These are phyloP conservation scores for Campoletis sonorensis DNA, from an alignment of 1,140 invertebrate species.

Conservation along the genomic window DNA sequence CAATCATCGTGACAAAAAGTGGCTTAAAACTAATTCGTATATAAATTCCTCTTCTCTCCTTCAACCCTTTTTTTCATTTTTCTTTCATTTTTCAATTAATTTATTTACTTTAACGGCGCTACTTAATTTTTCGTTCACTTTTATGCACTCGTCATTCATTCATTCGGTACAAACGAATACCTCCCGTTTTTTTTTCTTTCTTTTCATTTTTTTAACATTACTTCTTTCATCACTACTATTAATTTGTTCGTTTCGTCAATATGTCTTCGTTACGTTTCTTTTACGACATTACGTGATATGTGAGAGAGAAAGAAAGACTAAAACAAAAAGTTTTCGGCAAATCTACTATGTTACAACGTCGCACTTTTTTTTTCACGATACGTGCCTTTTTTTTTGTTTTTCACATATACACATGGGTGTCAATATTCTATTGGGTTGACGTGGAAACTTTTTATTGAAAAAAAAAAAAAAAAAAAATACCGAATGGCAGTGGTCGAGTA, in stretches of 20 bases:
- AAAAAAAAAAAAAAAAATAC: background rate
- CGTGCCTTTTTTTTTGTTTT: background rate
- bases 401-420: background rate
- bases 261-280: constrained; percentile 7
- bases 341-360: constrained; percentile 2
- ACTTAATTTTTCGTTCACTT: constrained; percentile 8
- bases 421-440: background rate
- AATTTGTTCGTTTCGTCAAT: background rate
- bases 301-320: constrained; percentile 28
- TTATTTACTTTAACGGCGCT: constrained; percentile 31
- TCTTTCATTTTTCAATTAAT: background rate
- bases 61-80: no score
- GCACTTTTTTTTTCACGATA: background rate
- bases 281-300: constrained; percentile 23
- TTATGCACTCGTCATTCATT: constrained; percentile 14
- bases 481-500: background rate
- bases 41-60: constrained; percentile 37
- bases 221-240: no score
- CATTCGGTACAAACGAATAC: background rate
- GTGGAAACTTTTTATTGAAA: background rate
- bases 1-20: constrained; percentile 69
- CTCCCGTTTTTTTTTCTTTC: no score
- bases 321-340: background rate
- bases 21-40: constrained; percentile 61
- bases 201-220: no score